A percentile compares a stretch with the other conserved stretches of the same genome.
phyloP scores from a whole-genome alignment of 2,888 invertebrate species.

The Ochropleura leucogaster region DNA sequence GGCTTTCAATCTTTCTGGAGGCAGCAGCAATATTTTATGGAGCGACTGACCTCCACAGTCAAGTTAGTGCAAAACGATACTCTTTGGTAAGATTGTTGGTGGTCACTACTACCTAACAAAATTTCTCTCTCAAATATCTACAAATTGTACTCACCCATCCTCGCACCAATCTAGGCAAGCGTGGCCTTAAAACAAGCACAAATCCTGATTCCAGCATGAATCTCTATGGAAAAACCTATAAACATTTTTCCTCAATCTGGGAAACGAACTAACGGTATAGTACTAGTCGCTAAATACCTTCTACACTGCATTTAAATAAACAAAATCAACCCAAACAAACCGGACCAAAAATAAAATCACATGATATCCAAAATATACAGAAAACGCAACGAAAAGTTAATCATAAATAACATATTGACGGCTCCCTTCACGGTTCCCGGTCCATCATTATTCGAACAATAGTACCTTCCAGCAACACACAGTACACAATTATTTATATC shows the following conservation, averaged over 20 bases:
- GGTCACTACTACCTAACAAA: too few species aligned
- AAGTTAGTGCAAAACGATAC: too few species aligned
- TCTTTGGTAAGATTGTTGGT: too few species aligned
- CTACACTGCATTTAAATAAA: neutral
- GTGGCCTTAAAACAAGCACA: neutral
- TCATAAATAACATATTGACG: slow-evolving; percentile 57
- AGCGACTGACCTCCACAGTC: too few species aligned
- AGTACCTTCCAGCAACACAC: slow-evolving; percentile 23
- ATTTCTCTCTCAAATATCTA: too few species aligned
- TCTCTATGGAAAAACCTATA: neutral
- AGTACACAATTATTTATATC: neutral
- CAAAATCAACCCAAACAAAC: neutral
- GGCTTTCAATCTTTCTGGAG: too few species aligned
- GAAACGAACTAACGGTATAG: neutral
- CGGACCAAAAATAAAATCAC: neutral
- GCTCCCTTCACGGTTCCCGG: slow-evolving; percentile 23
- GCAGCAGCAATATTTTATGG: too few species aligned
- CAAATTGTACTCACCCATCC: too few species aligned
- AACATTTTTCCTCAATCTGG: neutral
- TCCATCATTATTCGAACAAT: slow-evolving; percentile 52
- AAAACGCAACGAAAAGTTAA: slow-evolving; percentile 32
- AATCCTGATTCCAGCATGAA: neutral
- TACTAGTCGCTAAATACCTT: neutral
- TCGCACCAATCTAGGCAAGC: too few species aligned
- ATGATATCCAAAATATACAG: slow-evolving; percentile 10